Conservation (phyloP, 2,888 invertebrate genomes). For the Cataglyphis rosenhaueri region DNA sequence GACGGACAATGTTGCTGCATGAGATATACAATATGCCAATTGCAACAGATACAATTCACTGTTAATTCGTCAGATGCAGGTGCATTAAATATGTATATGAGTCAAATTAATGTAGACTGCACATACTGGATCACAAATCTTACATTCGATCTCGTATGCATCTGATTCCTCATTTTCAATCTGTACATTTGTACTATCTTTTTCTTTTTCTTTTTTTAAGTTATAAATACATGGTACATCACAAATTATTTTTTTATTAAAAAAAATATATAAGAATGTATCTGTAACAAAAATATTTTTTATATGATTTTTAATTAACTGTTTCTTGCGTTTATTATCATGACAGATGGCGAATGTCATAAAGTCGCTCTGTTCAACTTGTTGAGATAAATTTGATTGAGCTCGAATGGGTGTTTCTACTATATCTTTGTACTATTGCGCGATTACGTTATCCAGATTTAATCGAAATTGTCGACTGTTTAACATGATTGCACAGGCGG, state of each 20-base stretch:
- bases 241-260: background rate
- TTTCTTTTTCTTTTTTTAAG: background rate
- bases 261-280: background rate
- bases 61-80: slow-evolving; percentile 22
- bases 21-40: slow-evolving; percentile 10
- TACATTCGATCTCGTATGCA: background rate
- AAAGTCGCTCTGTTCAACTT: background rate
- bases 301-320: background rate
- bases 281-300: background rate
- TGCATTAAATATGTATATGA: background rate
- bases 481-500: slow-evolving; percentile 10
- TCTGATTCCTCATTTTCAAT: background rate
- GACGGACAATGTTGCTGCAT: slow-evolving; percentile 5
- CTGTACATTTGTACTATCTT: background rate
- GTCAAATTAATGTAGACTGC: background rate
- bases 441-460: slow-evolving; percentile 7
- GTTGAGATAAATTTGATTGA: background rate
- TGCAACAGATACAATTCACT: slow-evolving; percentile 14
- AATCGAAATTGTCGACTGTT: background rate
- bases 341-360: background rate
- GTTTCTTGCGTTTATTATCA: background rate
- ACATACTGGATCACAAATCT: background rate
- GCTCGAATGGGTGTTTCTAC: background rate
- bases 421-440: slow-evolving; percentile 4
- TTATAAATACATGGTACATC: background rate